Evolutionary conservation across 2,797 vertebrate species (phyloP).

Genomic region (Glyptemys insculpta): DNA sequence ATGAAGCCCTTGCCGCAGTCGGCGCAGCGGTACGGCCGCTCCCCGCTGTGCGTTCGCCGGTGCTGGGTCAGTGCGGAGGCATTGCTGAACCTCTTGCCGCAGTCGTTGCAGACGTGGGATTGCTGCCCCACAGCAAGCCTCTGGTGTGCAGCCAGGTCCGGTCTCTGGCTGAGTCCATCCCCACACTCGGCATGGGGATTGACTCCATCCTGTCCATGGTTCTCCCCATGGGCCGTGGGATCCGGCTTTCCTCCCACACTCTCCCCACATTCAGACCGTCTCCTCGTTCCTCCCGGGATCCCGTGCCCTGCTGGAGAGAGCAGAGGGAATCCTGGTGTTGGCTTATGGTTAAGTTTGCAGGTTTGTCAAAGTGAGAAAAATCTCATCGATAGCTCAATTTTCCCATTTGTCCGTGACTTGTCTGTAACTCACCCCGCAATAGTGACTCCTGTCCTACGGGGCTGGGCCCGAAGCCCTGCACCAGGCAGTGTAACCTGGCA

Average conservation of each 20-base stretch:
- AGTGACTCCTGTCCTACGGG: not conserved
- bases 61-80: constrained; percentile 48
- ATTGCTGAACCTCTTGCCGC: constrained; percentile 53
- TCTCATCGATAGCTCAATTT: not conserved
- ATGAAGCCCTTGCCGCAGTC: constrained; percentile 85
- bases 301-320: not conserved
- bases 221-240: not conserved
- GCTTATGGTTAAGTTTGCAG: not conserved
- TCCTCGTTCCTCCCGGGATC: not conserved
- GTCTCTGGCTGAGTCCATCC: not conserved
- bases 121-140: not conserved
- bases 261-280: not conserved
- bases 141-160: not conserved
- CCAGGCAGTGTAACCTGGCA: not conserved
- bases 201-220: not conserved
- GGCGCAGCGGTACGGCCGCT: constrained; percentile 76
- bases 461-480: not conserved
- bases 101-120: not conserved
- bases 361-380: not conserved
- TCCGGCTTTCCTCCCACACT: not conserved
- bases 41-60: constrained; percentile 42
- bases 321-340: not conserved
- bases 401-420: not conserved
- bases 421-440: not conserved
- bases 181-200: not conserved